Evolutionary conservation across 2,888 invertebrate species (phyloP).

Genomic region (Cheilosia urbana): DNA sequence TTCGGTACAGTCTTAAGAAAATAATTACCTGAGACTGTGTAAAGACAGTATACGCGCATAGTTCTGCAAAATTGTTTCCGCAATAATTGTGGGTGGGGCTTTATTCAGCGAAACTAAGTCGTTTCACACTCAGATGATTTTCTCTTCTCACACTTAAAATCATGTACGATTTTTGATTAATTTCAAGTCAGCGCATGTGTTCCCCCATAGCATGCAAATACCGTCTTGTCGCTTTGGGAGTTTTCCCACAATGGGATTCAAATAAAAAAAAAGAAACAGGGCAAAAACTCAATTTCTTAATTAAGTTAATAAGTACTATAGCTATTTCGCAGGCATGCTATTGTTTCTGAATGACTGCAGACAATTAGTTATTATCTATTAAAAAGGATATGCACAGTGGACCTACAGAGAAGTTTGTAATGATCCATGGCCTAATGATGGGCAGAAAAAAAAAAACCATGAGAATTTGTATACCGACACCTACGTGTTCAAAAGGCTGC

Average conservation of each 20-base stretch:
- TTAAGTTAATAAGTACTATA: conserved; percentile 17
- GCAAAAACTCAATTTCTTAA: conserved; percentile 8
- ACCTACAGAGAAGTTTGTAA: background rate
- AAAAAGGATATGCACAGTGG: conserved; percentile 4
- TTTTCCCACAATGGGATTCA: conserved; percentile 23
- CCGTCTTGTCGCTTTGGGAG: conserved; percentile 22
- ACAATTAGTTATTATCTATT: conserved; percentile 4
- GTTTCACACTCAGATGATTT: conserved; percentile 16
- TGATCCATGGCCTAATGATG: background rate
- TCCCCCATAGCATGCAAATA: conserved; percentile 31
- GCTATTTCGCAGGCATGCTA: conserved; percentile 6
- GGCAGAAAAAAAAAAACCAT: background rate
- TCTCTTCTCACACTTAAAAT: conserved; percentile 15
- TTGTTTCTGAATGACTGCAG: conserved; percentile 14
- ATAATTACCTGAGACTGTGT: background rate
- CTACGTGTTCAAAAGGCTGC: background rate
- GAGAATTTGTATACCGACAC: background rate
- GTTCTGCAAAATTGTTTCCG: conserved; percentile 24
- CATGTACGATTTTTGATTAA: conserved; percentile 20
- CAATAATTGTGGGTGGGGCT: conserved; percentile 23
- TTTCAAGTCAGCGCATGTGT: conserved; percentile 15
- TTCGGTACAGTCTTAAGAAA: conserved; percentile 2
- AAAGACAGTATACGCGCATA: background rate
- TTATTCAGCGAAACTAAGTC: conserved; percentile 22
- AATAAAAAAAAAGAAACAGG: background rate